These are phyloP conservation scores for Sinosuthora webbiana DNA, from an alignment of 2,113 vertebrate genomes.

Conservation along the genomic window DNA sequence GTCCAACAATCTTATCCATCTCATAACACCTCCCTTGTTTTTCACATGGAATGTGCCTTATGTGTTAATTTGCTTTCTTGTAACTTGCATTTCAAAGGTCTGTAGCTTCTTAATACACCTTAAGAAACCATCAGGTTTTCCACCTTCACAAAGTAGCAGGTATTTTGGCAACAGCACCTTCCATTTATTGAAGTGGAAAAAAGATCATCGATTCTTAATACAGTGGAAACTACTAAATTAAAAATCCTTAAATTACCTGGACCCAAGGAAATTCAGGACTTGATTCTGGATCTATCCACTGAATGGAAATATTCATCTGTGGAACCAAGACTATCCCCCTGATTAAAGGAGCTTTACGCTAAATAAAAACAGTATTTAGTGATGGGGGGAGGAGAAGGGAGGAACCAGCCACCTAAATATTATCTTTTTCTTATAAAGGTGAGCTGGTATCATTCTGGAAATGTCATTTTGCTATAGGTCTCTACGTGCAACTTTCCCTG, in stretches of 20 bases:
- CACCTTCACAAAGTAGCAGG: not conserved
- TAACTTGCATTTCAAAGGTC: not conserved
- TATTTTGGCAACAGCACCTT: not conserved
- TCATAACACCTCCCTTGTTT: not conserved
- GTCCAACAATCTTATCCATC: not conserved
- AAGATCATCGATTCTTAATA: not conserved
- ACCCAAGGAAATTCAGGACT: not conserved
- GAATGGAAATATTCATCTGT: not conserved
- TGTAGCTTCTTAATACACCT: not conserved
- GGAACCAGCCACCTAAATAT: not conserved
- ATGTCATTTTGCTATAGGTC: not conserved
- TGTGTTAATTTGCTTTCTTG: not conserved
- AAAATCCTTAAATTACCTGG: not conserved
- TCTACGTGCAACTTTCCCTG: not conserved
- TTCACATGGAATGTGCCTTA: not conserved
- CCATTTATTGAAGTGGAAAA: not conserved
- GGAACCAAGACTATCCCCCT: not conserved
- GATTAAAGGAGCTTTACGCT: not conserved
- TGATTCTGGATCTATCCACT: not conserved
- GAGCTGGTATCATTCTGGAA: not conserved
- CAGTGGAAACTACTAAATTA: not conserved
- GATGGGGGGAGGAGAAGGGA: not conserved
- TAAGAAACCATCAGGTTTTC: not conserved
- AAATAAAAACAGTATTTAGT: not conserved
- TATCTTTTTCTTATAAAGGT: not conserved